These are phyloP conservation scores for Gracilinanus agilis DNA, from an alignment of 2,113 vertebrate species.

Conservation along the genomic window DNA sequence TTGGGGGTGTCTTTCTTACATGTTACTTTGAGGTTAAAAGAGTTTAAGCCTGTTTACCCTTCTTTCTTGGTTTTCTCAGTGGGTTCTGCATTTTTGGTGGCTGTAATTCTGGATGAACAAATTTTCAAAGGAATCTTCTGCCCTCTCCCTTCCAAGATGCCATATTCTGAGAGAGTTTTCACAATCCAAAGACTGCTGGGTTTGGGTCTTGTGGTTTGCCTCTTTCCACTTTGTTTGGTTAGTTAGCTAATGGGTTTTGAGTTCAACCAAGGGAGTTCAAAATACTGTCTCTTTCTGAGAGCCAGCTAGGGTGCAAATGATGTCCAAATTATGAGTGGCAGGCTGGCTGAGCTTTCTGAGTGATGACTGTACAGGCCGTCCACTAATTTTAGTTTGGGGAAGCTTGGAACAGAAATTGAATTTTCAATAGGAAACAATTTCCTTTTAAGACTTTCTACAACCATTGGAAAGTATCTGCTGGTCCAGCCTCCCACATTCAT, in stretches of 20 bases:
- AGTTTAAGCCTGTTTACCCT: conserved; percentile 13
- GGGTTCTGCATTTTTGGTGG: conserved; percentile 32
- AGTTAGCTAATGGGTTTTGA: conserved; percentile 80
- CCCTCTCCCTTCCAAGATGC: neutral
- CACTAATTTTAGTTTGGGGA: conserved; percentile 70
- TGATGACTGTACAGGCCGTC: conserved; percentile 65
- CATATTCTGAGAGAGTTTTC: conserved; percentile 50
- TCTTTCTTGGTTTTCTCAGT: conserved; percentile 44
- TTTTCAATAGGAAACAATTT: conserved; percentile 67
- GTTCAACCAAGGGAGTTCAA: conserved; percentile 73
- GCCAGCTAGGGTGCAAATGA: conserved; percentile 50
- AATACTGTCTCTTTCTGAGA: conserved; percentile 65
- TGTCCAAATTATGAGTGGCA: conserved; percentile 66
- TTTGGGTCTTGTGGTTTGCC: conserved; percentile 51
- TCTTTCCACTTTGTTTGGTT: conserved; percentile 72
- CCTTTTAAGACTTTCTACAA: conserved; percentile 20
- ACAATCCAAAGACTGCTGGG: conserved; percentile 34
- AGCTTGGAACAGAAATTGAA: conserved; percentile 54
- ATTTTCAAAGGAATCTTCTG: conserved; percentile 46
- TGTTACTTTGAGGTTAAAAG: neutral
- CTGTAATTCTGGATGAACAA: conserved; percentile 42
- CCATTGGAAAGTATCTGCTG: conserved; percentile 53
- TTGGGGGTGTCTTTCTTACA: conserved; percentile 23
- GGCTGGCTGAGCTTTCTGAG: conserved; percentile 51
- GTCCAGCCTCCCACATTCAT: conserved; percentile 21